A percentile compares a stretch with the other conserved stretches of the same genome.
phyloP scores from a whole-genome alignment of 2,113 vertebrate genomes.

The Tupaia tana region DNA sequence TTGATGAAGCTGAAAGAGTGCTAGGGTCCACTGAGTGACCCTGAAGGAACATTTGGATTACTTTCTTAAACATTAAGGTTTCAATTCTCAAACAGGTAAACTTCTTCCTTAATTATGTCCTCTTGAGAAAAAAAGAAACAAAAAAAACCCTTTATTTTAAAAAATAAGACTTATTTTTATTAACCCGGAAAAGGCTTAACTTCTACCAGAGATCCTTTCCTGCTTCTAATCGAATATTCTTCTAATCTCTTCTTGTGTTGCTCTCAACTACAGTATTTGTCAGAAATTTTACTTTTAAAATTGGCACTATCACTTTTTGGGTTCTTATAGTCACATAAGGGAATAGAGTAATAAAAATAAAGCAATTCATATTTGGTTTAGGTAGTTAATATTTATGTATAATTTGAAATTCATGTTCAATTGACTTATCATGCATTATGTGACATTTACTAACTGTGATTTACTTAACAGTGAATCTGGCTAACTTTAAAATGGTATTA shows the following conservation, averaged over 20 bases:
- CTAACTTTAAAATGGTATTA: constrained; percentile 43
- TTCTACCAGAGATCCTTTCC: not conserved
- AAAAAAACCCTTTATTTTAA: not conserved
- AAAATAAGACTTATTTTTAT: not conserved
- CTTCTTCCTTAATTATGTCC: not conserved
- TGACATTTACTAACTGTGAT: not conserved
- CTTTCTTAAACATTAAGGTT: not conserved
- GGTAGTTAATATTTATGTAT: not conserved
- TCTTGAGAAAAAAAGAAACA: not conserved
- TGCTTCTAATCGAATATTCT: not conserved
- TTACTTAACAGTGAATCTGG: not conserved
- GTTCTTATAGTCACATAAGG: not conserved
- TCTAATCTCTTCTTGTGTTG: not conserved
- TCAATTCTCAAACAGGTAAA: not conserved
- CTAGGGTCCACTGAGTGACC: fast-evolving
- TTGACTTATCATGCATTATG: not conserved
- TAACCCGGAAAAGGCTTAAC: not conserved
- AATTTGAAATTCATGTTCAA: not conserved
- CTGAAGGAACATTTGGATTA: not conserved
- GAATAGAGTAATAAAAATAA: not conserved
- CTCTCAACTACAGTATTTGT: not conserved
- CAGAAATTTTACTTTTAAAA: constrained; percentile 49
- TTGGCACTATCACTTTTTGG: not conserved
- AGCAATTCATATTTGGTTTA: not conserved
- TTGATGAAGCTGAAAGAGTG: fast-evolving